Evolutionary conservation across 2,113 vertebrate genomes (phyloP).

Genomic region (Alexandromys fortis): DNA sequence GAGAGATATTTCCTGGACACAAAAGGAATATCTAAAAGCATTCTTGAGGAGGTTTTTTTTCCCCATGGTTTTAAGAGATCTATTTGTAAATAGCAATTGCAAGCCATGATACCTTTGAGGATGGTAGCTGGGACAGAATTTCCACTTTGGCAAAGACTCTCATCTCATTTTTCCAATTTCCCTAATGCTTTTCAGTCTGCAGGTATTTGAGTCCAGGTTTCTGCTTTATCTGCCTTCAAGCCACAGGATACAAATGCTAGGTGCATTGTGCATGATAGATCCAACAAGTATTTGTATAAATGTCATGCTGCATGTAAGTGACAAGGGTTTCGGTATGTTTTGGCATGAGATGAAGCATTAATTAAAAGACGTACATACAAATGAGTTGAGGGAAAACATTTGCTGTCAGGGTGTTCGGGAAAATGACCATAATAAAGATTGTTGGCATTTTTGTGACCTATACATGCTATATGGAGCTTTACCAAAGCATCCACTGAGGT

Average conservation of each 20-base stretch:
- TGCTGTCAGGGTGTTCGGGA: conserved; percentile 52
- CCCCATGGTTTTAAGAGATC: background rate
- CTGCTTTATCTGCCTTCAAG: conserved; percentile 46
- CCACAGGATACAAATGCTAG: conserved; percentile 19
- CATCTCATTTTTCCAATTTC: conserved; percentile 34
- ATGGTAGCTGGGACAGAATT: background rate
- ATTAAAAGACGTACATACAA: conserved; percentile 73
- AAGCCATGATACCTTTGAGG: conserved; percentile 2
- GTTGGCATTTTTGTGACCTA: conserved; percentile 76
- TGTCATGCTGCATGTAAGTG: conserved; percentile 62
- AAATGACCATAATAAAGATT: conserved; percentile 68
- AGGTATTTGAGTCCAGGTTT: conserved; percentile 44
- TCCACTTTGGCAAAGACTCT: conserved; percentile 39
- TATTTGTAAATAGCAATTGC: conserved; percentile 10
- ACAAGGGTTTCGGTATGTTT: conserved; percentile 62
- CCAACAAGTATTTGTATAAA: conserved; percentile 69
- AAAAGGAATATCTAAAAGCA: conserved; percentile 16
- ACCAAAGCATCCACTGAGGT: conserved; percentile 62
- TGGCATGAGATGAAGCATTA: conserved; percentile 58
- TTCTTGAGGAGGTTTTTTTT: background rate
- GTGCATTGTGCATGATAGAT: conserved; percentile 62
- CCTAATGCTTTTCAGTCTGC: background rate
- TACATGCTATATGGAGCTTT: conserved; percentile 57
- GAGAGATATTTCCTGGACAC: background rate
- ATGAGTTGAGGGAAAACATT: conserved; percentile 76